Percentiles rank a stretch among this genome's conserved stretches.
Conservation (phyloP, 2,797 vertebrate species). For the Chrysocyon brachyurus region DNA sequence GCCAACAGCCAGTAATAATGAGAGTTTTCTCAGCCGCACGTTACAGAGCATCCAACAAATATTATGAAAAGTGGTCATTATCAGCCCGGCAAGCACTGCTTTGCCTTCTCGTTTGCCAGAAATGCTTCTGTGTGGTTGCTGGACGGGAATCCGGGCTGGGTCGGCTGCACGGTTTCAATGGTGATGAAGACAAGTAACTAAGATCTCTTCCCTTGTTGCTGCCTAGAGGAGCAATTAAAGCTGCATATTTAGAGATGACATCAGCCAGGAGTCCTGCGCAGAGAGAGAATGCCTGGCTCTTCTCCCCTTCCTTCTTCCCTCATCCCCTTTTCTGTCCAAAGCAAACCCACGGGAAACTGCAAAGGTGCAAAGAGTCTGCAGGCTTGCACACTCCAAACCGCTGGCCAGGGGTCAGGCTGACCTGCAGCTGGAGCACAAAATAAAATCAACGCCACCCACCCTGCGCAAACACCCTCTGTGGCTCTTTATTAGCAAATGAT, state of each 20-base stretch:
- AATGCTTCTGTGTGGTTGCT: not conserved
- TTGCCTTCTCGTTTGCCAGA: not conserved
- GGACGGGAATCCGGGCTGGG: not conserved
- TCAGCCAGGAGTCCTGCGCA: conserved; percentile 74
- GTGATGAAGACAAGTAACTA: conserved; percentile 52
- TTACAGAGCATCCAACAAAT: not conserved
- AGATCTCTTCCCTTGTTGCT: conserved; percentile 60
- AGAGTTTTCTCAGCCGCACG: conserved; percentile 28
- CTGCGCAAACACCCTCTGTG: conserved; percentile 92
- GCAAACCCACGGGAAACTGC: conserved; percentile 79
- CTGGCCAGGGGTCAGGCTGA: conserved; percentile 88
- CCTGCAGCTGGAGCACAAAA: conserved; percentile 86
- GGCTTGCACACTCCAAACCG: conserved; percentile 85
- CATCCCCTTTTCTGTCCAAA: conserved; percentile 72
- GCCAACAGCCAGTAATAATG: conserved; percentile 48
- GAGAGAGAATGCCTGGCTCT: not conserved
- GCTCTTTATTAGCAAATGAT: conserved; percentile 96
- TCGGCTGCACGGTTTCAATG: conserved; percentile 18
- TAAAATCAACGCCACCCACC: conserved; percentile 84
- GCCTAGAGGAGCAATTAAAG: conserved; percentile 87
- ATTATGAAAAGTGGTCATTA: conserved; percentile 15
- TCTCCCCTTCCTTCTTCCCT: not conserved
- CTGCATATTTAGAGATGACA: conserved; percentile 87
- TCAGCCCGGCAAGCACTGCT: not conserved
- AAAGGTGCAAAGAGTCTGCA: conserved; percentile 81